A percentile compares a stretch with the other conserved stretches of the same genome.
Conservation (phyloP, 2,888 invertebrate genomes). For the Eremobia ochroleuca region DNA sequence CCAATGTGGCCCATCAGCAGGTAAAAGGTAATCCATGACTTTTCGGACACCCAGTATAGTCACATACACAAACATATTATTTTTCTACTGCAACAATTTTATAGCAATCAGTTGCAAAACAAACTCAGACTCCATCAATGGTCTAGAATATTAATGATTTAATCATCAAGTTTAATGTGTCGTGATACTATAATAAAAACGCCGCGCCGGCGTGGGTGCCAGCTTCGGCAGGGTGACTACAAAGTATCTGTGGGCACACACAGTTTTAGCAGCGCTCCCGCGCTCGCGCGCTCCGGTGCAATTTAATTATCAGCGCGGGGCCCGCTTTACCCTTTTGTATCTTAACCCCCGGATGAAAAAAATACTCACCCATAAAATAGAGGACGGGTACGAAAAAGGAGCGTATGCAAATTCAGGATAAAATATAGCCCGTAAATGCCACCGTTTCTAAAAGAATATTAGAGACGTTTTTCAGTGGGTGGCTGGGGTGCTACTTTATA, state of each 20-base stretch:
- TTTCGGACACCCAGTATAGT: too few relatives aligned
- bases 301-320: constrained; percentile 90
- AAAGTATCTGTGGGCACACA: constrained; percentile 55
- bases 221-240: constrained; percentile 37
- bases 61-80: too few relatives aligned
- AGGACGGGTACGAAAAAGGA: constrained; percentile 91
- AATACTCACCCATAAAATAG: constrained; percentile 91
- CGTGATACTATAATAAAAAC: constrained; percentile 67
- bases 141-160: constrained; percentile 78
- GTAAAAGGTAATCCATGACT: too few relatives aligned
- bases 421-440: constrained; percentile 92
- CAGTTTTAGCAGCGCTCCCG: constrained; percentile 58
- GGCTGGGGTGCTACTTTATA: constrained; percentile 89
- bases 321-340: constrained; percentile 91
- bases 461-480: constrained; percentile 92
- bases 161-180: constrained; percentile 81
- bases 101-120: constrained; percentile 53
- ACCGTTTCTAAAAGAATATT: constrained; percentile 92
- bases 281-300: constrained; percentile 82
- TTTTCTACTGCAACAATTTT: not conserved
- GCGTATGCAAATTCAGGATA: constrained; percentile 92
- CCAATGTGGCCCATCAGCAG: too few relatives aligned
- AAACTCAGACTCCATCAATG: constrained; percentile 58
- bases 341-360: constrained; percentile 90
- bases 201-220: constrained; percentile 46